These are phyloP conservation scores for Nephrotoma appendiculata DNA, from an alignment of 2,888 invertebrate species.

Conservation along the genomic window DNA sequence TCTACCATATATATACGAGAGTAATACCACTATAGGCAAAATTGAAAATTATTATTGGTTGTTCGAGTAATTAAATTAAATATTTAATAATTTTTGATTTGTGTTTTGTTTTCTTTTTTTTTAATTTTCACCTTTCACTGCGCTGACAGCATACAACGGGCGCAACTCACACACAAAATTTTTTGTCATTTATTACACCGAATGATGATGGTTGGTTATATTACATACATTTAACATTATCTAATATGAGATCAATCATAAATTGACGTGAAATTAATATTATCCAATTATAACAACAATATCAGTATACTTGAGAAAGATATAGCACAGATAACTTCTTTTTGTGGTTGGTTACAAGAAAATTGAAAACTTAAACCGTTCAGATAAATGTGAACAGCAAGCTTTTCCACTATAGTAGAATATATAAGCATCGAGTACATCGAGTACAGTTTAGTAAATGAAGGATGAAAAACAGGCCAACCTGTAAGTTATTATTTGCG, in stretches of 20 bases:
- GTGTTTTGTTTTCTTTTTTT: not conserved
- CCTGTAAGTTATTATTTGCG: too few relatives aligned
- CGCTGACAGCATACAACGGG: not conserved
- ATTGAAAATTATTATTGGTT: not conserved
- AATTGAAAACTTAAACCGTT: too few relatives aligned
- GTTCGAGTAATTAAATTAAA: not conserved
- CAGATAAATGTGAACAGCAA: too few relatives aligned
- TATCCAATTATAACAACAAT: not conserved
- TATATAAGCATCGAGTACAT: too few relatives aligned
- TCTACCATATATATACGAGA: not conserved
- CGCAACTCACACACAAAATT: not conserved
- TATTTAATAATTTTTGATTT: not conserved
- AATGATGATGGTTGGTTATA: not conserved
- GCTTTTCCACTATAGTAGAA: too few relatives aligned
- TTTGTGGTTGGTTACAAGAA: not conserved
- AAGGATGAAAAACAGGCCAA: too few relatives aligned
- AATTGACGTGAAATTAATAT: not conserved
- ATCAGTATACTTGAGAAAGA: not conserved
- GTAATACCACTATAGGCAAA: not conserved
- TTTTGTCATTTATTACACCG: not conserved
- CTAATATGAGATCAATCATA: not conserved
- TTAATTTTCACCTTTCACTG: not conserved
- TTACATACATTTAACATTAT: not conserved
- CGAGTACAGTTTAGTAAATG: too few relatives aligned
- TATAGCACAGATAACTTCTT: not conserved